A percentile compares a stretch with the other conserved stretches of the same genome.
Evolutionary conservation across 2,888 invertebrate species (phyloP).

Genomic region (Synergus laeviventris): DNA sequence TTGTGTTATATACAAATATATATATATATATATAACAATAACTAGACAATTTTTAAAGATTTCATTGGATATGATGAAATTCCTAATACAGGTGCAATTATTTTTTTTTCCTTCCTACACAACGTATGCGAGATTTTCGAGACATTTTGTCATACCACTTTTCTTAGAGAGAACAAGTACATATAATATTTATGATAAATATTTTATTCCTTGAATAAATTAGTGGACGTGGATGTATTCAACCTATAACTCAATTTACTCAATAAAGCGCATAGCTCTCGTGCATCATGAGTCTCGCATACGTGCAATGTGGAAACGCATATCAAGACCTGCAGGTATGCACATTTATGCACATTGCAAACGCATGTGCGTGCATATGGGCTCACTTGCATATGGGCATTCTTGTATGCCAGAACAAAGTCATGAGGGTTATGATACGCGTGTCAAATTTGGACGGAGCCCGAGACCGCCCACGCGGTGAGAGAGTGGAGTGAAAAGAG

Average conservation of each 20-base stretch:
- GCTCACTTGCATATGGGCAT: conserved; percentile 36
- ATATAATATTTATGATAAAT: too few species aligned
- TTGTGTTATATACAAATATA: too few species aligned
- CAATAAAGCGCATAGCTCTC: not conserved
- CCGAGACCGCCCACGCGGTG: conserved; percentile 71
- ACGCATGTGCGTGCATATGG: not conserved
- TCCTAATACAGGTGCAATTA: too few species aligned
- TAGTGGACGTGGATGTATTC: not conserved
- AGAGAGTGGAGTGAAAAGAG: conserved; percentile 56
- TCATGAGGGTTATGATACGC: conserved; percentile 71
- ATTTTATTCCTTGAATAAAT: not conserved
- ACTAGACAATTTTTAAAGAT: too few species aligned
- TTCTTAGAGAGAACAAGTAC: too few species aligned
- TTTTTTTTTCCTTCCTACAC: too few species aligned
- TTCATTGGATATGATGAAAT: too few species aligned
- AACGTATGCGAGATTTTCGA: too few species aligned
- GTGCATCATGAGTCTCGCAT: not conserved
- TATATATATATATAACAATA: too few species aligned
- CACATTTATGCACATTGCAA: conserved; percentile 14
- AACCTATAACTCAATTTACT: conserved; percentile 4
- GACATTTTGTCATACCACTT: too few species aligned
- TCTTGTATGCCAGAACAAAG: conserved; percentile 56
- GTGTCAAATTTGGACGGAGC: conserved; percentile 71
- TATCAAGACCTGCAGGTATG: conserved; percentile 23
- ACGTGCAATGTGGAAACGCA: not conserved